Evolutionary conservation across 2,797 vertebrate genomes (phyloP), one percentile per base, ranked within the genome.

Genomic region (Etheostoma nigrum): DNA sequence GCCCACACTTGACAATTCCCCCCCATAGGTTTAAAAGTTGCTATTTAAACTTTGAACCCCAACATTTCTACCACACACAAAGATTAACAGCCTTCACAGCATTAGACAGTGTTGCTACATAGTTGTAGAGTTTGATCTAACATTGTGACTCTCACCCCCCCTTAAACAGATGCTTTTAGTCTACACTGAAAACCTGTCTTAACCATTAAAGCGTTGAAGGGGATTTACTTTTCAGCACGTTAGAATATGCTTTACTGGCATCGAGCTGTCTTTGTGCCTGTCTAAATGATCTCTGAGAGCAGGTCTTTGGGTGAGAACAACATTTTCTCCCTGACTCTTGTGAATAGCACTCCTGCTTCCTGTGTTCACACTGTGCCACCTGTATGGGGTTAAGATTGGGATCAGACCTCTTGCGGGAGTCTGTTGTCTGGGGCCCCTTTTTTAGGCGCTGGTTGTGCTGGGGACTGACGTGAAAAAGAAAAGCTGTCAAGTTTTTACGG

Each of bases 301-400:
- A 60, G 67, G 54, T 74, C 82, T 83, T 82, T 44, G 62, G 61
- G 13, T 51, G 59, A 75, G 67, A 90, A 48, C 55, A 54, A 48
- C n/a, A 42, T 74, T 79, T 62, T 77, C 65, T 75, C 52, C 45
- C 10, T 19, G 58, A 13, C 11, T 58, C 30, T 49, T 61, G 45
- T 87, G 69, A 89, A 86, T 69, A 71, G 82, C 66, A 4, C 59
- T 62, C 65, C 48, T 49, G 79, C 84, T 85, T 87, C 84, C 85
- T 91, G 85, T 88, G 67, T 84, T 77, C 74, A 47, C 40, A 49
- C 77, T 67, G 51, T 66, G 82, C 83, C 92, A 92, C 92, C 91
- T 93, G 87, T 91, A 89, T 57, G 67, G 86, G 89, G 88, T 90
- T 90, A 91, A 87, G 74, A 85, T 63, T 27, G 61, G 72, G 91